Base-by-base conservation (phyloP, 2,888 invertebrate genomes). In the Seira sanloemensis region DNA sequence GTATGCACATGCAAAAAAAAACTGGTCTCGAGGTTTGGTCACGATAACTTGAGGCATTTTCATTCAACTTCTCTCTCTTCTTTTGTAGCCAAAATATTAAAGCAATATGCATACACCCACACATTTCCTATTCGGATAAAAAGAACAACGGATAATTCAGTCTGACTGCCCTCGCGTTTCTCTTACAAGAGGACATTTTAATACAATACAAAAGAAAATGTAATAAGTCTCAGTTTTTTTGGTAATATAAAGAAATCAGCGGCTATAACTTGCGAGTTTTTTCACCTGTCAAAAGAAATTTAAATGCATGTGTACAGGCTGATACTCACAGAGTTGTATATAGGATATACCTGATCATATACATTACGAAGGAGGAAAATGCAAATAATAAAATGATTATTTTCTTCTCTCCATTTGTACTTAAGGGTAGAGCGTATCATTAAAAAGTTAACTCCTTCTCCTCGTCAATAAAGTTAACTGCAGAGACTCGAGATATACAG, bases 21-120 rank as follows among this genome's bases (percentile, higher is more conserved):
- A 81, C 81, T 75, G 81, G 81, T 81, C 75, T 75, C 74, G 65
- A 81, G 69, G 75, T 81, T 81, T 69, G 81, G 81, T 81, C 81
- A 81, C 81, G 81, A 81, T 80, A 80, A 80, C 80, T 80, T 73
- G 67, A 80, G 80, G 80, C 80, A 80, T 80, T 80, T 74, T 74
- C 80, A 74, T 74, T 80, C 80, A 73, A 74, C 68, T 80, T 67
- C 37, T 67, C 58, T 25, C 50, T 75, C 37, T 4, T 37, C 37
- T 37, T 37, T 7, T 37, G 37, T 37, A 12, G 37, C 37, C 37
- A 4, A 37, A 37, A 37, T 37, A 37, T 37, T 7, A 37, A 37
- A 37, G 37, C 25, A 24, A 65, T 67, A 74, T 67, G 27, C 80
- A 58, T 80, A 80, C 80, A 80, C 80, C 80, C 80, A 80, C 80